Base-by-base conservation (phyloP, 2,888 invertebrate species). In the Pachydiplax longipennis region DNA sequence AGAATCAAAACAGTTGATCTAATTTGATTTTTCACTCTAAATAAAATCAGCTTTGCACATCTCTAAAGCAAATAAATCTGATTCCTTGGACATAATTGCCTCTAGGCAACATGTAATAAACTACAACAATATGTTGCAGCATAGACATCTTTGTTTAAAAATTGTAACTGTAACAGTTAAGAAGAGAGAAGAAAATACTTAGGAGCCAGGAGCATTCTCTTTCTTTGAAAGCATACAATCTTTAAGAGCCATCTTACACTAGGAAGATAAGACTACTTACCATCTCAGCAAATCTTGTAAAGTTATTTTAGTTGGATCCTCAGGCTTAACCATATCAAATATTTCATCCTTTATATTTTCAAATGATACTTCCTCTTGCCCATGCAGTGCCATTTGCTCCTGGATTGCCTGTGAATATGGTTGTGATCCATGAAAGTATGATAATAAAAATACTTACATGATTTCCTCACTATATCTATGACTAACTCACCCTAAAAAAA, bases 331-430 rank as follows among this genome's bases (percentile, higher is more conserved):
- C 99, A 99, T 99, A 94, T 99, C 99, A 95, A 99, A 99, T 92
- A 99, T 97, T 94, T 99, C 99, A 95, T 99, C 98, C 94, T 98
- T 98, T 0, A 99, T 97, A 94, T 99, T 99, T 92, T 98, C 97
- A 94, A 99, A 99, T 92, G 96, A 96, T 0, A 99, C 98, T 0
- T 97, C 97, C 92, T 98, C 98, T n/a, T 98, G 97, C 48, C 97
- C 97, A 93, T 98, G 97, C 12, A 96, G 95, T 91, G 96, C 95
- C 96, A 99, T 97, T 94, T 98, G 98, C 92, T 98, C 97, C 94
- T 98, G 97, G 92, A 99, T 98, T 0, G 98, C 98, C 96, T 98
- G 94, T 4, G 93, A 92, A 92, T 80, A 44, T 73, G 1, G 10
- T 22, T 15, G 40, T 6, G 18, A 10, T 53, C 31, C 48, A 35